Evolutionary conservation across 2,797 vertebrate species (phyloP).

Genomic region (Poeciliopsis turneri): DNA sequence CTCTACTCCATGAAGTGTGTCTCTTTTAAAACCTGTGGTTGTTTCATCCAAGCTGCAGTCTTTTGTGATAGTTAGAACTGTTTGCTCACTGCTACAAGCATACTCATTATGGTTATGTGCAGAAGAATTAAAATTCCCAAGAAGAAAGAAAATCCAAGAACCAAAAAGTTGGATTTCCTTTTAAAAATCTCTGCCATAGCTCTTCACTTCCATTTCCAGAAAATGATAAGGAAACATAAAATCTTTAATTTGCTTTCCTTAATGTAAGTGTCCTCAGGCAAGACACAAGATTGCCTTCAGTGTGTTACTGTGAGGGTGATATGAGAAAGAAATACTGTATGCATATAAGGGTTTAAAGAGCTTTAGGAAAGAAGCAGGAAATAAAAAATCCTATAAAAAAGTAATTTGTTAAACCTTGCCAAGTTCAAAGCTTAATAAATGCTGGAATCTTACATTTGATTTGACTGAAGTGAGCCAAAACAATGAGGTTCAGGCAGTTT

Average conservation of each 20-base stretch:
- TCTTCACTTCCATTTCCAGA: not conserved
- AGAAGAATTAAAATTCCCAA: not conserved
- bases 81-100: not conserved
- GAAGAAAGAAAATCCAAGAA: not conserved
- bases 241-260: not conserved
- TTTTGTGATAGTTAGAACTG: not conserved
- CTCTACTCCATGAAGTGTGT: not conserved
- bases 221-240: not conserved
- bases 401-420: not conserved
- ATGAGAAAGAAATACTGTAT: not conserved
- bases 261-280: not conserved
- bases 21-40: not conserved
- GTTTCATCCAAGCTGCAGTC: not conserved
- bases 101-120: not conserved
- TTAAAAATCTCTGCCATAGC: not conserved
- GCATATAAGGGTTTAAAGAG: not conserved
- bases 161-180: not conserved
- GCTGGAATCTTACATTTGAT: not conserved
- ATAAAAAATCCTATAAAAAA: not conserved
- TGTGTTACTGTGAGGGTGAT: not conserved
- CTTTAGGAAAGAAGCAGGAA: not conserved
- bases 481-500: conserved; percentile 42
- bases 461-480: not conserved
- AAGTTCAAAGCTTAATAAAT: not conserved
- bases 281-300: not conserved